Conservation (phyloP, 2,113 vertebrate species). For the Hypocryptadius cinnamomeus region DNA sequence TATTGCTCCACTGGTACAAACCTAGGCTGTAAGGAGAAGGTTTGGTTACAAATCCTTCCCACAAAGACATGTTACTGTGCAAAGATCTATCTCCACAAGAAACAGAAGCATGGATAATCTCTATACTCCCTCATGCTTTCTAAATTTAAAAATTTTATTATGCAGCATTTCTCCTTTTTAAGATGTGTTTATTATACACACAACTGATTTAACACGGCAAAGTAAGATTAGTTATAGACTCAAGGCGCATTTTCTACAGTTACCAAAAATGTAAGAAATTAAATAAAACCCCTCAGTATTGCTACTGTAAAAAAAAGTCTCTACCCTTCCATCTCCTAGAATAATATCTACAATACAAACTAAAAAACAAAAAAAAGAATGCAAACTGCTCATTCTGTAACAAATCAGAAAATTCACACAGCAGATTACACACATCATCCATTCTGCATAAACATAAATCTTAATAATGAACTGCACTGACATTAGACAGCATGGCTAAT, state of each 20-base stretch:
- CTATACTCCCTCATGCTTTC: not conserved
- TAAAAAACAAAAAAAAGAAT: not conserved
- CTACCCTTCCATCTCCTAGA: not conserved
- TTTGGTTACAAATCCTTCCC: not conserved
- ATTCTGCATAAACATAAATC: not conserved
- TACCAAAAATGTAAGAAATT: not conserved
- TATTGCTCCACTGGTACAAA: slow-evolving; percentile 94
- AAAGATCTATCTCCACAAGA: not conserved
- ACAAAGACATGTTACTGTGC: not conserved
- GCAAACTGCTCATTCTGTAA: not conserved
- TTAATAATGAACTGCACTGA: not conserved
- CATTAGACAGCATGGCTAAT: not conserved
- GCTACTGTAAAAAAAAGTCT: not conserved
- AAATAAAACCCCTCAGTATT: not conserved
- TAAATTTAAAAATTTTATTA: not conserved
- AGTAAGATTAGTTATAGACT: not conserved
- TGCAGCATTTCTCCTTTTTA: not conserved
- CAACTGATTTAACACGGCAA: not conserved
- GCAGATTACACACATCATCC: not conserved
- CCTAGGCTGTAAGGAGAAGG: slow-evolving; percentile 79
- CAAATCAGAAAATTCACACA: not conserved
- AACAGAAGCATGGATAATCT: not conserved
- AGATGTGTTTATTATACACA: not conserved
- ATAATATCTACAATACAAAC: not conserved
- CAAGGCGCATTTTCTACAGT: not conserved